Evolutionary conservation across 2,888 invertebrate species (phyloP).

Genomic region (Volucella bombylans): DNA sequence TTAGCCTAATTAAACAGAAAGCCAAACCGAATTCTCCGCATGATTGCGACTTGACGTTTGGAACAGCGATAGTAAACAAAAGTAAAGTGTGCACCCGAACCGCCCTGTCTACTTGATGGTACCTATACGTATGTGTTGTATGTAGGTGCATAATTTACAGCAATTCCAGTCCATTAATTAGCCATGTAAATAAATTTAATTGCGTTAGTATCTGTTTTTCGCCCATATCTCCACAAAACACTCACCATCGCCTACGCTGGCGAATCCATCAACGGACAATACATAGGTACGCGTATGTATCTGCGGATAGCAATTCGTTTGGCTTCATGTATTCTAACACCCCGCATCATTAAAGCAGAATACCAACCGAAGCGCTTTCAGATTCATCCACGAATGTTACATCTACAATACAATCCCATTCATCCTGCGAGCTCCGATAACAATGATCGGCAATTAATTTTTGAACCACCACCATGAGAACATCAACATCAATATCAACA

Average conservation of each 20-base stretch:
- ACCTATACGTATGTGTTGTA: no score
- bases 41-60: slow-evolving; percentile 70
- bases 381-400: slow-evolving; percentile 58
- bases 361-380: slow-evolving; percentile 23
- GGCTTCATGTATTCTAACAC: slow-evolving; percentile 26
- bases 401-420: slow-evolving; percentile 45
- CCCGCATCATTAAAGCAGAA: slow-evolving; percentile 52
- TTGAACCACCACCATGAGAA: slow-evolving; percentile 36
- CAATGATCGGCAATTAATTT: slow-evolving; percentile 71
- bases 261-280: slow-evolving; percentile 33
- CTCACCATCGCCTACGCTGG: neutral
- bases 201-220: slow-evolving; percentile 43
- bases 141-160: slow-evolving; percentile 61
- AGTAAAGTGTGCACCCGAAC: slow-evolving; percentile 49
- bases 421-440: slow-evolving; percentile 32
- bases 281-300: no score
- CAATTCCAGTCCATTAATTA: slow-evolving; percentile 71
- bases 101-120: slow-evolving; percentile 2
- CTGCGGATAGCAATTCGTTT: slow-evolving; percentile 9
- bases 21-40: slow-evolving; percentile 65
- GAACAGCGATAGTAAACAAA: slow-evolving; percentile 60
- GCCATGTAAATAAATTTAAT: slow-evolving; percentile 72
- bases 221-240: slow-evolving; percentile 46
- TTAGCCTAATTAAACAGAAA: slow-evolving; percentile 70
- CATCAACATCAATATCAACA: slow-evolving; percentile 8